Evolutionary conservation across 1,140 invertebrate genomes (phyloP), one percentile per base, ranked within the genome.

Genomic region (Apis mellifera): DNA sequence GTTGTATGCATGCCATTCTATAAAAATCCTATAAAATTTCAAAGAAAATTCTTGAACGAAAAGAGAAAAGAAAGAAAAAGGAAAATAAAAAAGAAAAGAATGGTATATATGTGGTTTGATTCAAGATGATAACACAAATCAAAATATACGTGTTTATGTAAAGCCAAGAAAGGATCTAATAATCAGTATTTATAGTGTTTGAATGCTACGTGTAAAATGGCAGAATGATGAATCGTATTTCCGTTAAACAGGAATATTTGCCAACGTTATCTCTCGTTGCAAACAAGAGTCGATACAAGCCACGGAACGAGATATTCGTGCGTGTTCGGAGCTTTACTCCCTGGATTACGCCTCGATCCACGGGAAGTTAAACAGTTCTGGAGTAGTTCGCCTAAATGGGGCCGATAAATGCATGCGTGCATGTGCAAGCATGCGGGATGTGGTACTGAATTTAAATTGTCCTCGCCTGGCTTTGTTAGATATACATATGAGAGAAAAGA

Each of bases 261-360:
- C 69, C 69, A 73, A 2, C 5, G 9, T 26, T 70, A 55, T 70
- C 69, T 26, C 17, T 2, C 26, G 12, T 7, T 21, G 69, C 69
- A 55, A 73, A 73, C 71, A 48, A 73, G 68, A 72, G 55, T 59
- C 26, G 71, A 73, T 60, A 73, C 71, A 60, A 23, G 32, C 69
- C 69, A 50, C 69, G 17, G 15, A 9, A 71, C 52, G 52, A 55
- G 71, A 23, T n/a, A 60, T 57, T 13, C 32, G 55, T 23, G 32
- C 71, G 71, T 60, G 71, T 73, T 60, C 71, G 19, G 1, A 73
- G 71, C 71, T 73, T 60, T 73, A 52, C 69, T 42, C 13, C 52
- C 0, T n/a, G 55, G 71, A 73, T 73, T 73, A 73, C 21, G 71
- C 42, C 60, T 57, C 26, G 69, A 71, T 71, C 69, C 17, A 48